These are phyloP conservation scores for Lordiphosa stackelbergi DNA, from an alignment of 1,140 invertebrate species.

Conservation along the genomic window DNA sequence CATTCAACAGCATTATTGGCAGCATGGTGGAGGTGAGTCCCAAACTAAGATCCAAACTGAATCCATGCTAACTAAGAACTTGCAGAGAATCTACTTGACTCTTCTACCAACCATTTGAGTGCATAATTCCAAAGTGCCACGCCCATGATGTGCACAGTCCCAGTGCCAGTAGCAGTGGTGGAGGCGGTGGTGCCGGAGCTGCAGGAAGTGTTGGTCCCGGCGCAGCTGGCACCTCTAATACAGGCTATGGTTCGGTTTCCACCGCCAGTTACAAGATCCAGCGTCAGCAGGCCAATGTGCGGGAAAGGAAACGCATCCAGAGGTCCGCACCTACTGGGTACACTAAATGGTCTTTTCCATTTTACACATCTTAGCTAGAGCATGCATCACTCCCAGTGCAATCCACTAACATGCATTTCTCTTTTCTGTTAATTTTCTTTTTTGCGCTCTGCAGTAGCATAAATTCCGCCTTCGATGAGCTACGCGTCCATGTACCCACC, in stretches of 20 bases:
- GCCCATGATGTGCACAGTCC: conserved; percentile 68
- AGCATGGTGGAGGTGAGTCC: conserved; percentile 54
- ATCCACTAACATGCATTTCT: conserved; percentile 40
- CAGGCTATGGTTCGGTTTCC: conserved; percentile 54
- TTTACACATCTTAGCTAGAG: conserved; percentile 41
- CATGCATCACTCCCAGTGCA: not conserved
- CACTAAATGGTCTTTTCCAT: conserved; percentile 77
- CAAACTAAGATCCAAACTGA: not conserved
- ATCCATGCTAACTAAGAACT: not conserved
- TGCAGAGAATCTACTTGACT: conserved; percentile 64
- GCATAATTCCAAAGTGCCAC: conserved; percentile 44
- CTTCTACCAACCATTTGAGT: conserved; percentile 55
- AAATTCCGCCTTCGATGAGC: conserved; percentile 98
- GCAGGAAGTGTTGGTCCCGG: conserved; percentile 17
- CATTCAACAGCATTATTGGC: conserved; percentile 75
- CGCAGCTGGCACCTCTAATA: conserved; percentile 22
- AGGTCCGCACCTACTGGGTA: conserved; percentile 91
- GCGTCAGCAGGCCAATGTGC: conserved; percentile 92
- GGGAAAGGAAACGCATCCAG: conserved; percentile 97
- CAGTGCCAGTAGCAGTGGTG: conserved; percentile 58
- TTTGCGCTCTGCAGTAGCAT: conserved; percentile 89
- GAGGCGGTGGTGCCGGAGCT: conserved; percentile 26
- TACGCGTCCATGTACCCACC: conserved; percentile 96
- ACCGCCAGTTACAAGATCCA: conserved; percentile 88
- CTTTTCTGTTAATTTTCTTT: not conserved